phyloP scores from a whole-genome alignment of 2,113 vertebrate species.

The Atlantisia rogersi region DNA sequence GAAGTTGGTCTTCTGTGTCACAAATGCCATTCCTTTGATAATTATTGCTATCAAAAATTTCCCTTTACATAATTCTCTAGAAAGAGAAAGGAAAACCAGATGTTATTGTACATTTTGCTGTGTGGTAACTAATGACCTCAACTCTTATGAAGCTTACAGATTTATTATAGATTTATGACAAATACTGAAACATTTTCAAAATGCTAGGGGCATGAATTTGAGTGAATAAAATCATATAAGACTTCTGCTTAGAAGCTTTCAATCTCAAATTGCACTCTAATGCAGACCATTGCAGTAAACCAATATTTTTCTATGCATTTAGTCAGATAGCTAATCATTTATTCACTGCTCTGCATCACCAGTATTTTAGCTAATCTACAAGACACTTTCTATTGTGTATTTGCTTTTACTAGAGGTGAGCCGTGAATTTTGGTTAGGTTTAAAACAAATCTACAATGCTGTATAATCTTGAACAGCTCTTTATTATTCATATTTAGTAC shows the following conservation, averaged over 20 bases:
- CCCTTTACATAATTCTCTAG: not conserved
- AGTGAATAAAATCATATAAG: not conserved
- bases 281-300: not conserved
- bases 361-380: not conserved
- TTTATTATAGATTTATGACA: not conserved
- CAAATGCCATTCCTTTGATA: not conserved
- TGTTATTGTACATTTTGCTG: not conserved
- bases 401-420: not conserved
- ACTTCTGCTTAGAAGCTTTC: not conserved
- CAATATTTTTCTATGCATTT: not conserved
- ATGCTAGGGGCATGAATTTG: accelerated
- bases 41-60: not conserved
- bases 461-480: not conserved
- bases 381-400: not conserved
- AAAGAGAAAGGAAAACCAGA: not conserved
- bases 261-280: not conserved
- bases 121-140: not conserved
- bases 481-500: not conserved
- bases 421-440: not conserved
- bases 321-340: not conserved
- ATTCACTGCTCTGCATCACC: not conserved
- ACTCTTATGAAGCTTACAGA: not conserved
- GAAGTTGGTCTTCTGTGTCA: not conserved
- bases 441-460: not conserved
- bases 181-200: not conserved